Conservation (phyloP, 2,888 invertebrate species). For the Caenorhabditis sp. region DNA sequence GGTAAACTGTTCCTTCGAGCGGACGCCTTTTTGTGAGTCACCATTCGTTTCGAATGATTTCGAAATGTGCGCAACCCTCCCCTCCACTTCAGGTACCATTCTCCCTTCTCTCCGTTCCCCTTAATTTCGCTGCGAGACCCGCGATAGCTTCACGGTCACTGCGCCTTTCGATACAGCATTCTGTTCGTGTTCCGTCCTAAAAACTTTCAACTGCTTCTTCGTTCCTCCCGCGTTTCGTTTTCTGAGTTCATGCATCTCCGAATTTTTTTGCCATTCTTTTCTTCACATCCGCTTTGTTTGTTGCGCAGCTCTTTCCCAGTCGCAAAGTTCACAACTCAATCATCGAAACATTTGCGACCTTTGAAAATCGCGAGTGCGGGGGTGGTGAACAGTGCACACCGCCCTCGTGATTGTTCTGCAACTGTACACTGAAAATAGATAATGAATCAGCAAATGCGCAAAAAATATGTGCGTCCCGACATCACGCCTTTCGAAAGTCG, state of each 20-base stretch:
- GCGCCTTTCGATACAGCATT: constrained; percentile 2
- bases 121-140: constrained; percentile 12
- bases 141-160: constrained; percentile 2
- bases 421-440: too few species aligned
- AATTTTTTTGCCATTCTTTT: too few species aligned
- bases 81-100: neutral
- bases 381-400: too few species aligned
- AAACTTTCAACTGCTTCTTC: neutral
- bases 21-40: too few species aligned
- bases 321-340: too few species aligned
- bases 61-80: constrained; percentile 1
- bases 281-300: neutral
- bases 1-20: neutral
- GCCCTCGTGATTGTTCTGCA: too few species aligned
- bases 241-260: too few species aligned
- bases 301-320: too few species aligned
- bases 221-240: too few species aligned
- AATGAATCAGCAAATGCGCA: too few species aligned
- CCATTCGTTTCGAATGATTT: neutral
- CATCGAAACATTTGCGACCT: neutral
- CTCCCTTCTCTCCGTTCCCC: neutral
- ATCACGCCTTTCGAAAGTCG: constrained; percentile 6
- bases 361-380: neutral
- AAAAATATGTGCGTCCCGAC: neutral
- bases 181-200: neutral